A percentile compares a stretch with the other conserved stretches of the same genome.
Evolutionary conservation across 2,113 vertebrate genomes (phyloP).

Genomic region (Junco hyemalis): DNA sequence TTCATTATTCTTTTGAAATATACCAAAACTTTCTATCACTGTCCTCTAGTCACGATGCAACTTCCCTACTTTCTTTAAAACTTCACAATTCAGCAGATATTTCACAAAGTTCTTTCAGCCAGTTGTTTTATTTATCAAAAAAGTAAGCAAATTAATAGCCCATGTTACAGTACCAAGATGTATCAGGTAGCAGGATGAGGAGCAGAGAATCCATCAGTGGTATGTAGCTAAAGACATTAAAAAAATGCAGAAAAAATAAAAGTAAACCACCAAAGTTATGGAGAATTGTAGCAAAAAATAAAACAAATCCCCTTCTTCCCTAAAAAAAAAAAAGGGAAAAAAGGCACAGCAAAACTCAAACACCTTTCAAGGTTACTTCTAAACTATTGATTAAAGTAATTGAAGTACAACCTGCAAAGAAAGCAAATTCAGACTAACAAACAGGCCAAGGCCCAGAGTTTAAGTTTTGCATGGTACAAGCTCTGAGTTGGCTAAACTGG

Average conservation of each 20-base stretch:
- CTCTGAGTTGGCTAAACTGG: not conserved
- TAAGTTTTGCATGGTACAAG: not conserved
- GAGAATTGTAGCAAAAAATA: not conserved
- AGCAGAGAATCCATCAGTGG: not conserved
- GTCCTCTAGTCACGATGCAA: not conserved
- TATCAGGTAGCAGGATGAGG: not conserved
- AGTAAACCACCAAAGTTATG: not conserved
- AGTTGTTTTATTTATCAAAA: not conserved
- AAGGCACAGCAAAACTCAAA: not conserved
- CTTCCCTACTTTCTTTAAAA: not conserved
- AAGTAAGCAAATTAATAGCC: not conserved
- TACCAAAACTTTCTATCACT: not conserved
- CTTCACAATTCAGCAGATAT: not conserved
- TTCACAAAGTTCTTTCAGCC: not conserved
- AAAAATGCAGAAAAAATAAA: not conserved
- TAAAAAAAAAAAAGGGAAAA: no score
- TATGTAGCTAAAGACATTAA: not conserved
- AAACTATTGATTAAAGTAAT: not conserved
- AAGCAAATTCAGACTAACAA: not conserved
- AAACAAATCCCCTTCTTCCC: not conserved
- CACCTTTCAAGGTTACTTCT: not conserved
- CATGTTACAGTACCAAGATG: not conserved
- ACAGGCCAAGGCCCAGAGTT: not conserved
- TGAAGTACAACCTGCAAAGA: not conserved
- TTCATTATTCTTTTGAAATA: not conserved